phyloP scores from a whole-genome alignment of 2,113 vertebrate species.

The Neolamprologus hecqui region DNA sequence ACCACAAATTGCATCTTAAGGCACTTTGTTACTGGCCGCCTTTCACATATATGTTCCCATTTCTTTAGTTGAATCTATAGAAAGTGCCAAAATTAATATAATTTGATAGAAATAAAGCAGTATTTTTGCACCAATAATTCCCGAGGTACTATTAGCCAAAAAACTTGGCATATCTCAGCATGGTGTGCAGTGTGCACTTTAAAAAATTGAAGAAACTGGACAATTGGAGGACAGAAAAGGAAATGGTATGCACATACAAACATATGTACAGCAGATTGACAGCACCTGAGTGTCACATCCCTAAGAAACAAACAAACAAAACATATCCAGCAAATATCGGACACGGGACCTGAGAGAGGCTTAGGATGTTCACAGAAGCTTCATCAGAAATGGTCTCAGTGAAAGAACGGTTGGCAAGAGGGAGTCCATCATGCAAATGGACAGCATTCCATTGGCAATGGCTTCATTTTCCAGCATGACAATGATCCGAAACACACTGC shows the following conservation, averaged over 20 bases:
- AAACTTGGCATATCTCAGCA: not conserved
- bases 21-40: not conserved
- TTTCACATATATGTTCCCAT: not conserved
- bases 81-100: not conserved
- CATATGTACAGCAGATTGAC: not conserved
- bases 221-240: not conserved
- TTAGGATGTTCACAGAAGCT: not conserved
- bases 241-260: not conserved
- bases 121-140: not conserved
- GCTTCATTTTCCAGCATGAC: not conserved
- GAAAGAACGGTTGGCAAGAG: not conserved
- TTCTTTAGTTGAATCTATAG: not conserved
- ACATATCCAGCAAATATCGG: not conserved
- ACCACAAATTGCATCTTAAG: not conserved
- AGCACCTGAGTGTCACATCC: not conserved
- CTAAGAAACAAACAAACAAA: not conserved
- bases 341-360: not conserved
- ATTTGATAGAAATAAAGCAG: not conserved
- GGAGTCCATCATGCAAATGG: not conserved
- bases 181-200: not conserved
- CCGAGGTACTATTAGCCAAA: not conserved
- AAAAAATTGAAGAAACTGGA: not conserved
- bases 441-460: not conserved
- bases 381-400: not conserved
- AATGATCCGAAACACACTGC: not conserved